These are phyloP conservation scores for Ormyrus pomaceus DNA, from an alignment of 2,888 invertebrate species.

Conservation along the genomic window DNA sequence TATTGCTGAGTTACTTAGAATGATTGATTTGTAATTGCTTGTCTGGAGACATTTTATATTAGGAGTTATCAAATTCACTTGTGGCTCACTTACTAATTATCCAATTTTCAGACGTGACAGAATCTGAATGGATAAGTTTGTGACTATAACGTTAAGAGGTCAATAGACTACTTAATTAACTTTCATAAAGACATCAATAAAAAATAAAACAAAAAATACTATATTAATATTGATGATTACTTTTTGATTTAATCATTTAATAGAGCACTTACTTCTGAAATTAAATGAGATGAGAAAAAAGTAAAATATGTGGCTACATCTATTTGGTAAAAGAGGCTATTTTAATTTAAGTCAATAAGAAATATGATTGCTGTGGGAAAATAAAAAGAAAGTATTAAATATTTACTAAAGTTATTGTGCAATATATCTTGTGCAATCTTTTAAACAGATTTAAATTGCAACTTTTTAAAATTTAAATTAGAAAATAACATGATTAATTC, in stretches of 20 bases:
- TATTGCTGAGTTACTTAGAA: slow-evolving; percentile 17
- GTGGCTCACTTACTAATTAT: slow-evolving; percentile 56
- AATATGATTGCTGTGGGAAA: no score
- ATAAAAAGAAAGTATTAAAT: no score
- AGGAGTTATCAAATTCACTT: slow-evolving; percentile 55
- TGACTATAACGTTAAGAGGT: slow-evolving; percentile 22
- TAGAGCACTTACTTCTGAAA: no score
- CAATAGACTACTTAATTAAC: slow-evolving; percentile 11
- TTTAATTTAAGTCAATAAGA: no score
- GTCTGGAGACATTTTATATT: slow-evolving; percentile 43
- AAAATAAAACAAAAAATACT: no score
- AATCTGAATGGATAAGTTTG: slow-evolving; percentile 47
- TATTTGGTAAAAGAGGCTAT: no score
- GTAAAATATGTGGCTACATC: no score
- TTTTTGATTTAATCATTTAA: no score
- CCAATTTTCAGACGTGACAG: slow-evolving; percentile 37
- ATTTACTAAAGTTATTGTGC: no score
- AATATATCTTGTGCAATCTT: slow-evolving; percentile 7
- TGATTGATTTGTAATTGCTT: slow-evolving; percentile 54
- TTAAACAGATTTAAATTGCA: slow-evolving; percentile 15
- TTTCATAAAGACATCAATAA: not conserved
- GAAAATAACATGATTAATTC: slow-evolving; percentile 41
- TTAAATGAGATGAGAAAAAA: no score
- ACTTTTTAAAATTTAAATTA: slow-evolving; percentile 45
- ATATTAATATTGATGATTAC: no score